A percentile compares a stretch with the other conserved stretches of the same genome.
Evolutionary conservation across 1,140 invertebrate species (phyloP).

Genomic region (Drosophila lacteicornis): DNA sequence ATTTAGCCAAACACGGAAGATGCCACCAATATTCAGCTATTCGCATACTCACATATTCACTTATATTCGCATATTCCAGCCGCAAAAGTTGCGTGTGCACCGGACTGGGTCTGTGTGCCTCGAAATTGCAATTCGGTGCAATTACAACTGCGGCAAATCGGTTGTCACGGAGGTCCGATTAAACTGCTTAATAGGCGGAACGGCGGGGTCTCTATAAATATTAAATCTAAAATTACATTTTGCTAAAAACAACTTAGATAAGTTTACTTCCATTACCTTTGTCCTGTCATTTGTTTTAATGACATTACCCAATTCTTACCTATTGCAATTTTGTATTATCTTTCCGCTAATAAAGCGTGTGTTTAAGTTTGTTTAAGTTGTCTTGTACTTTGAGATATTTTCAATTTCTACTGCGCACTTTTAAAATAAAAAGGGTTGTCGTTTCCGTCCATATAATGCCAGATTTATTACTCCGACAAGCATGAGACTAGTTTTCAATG

Average conservation of each 20-base stretch:
- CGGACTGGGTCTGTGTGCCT: conserved; percentile 47
- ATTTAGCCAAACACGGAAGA: conserved; percentile 45
- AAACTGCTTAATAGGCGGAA: conserved; percentile 60
- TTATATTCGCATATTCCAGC: conserved; percentile 6
- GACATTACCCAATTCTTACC: neutral
- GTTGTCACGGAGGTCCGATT: conserved; percentile 54
- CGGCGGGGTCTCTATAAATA: conserved; percentile 35
- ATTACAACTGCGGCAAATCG: conserved; percentile 36
- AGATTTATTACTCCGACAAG: conserved; percentile 56
- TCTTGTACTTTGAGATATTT: conserved; percentile 26
- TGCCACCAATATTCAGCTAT: conserved; percentile 27
- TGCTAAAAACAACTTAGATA: conserved; percentile 16
- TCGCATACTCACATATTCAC: conserved; percentile 13
- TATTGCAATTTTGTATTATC: neutral
- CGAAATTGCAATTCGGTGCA: conserved; percentile 38
- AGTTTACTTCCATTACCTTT: conserved; percentile 5
- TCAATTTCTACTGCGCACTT: conserved; percentile 30
- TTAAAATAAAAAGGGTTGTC: neutral
- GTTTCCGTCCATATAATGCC: conserved; percentile 5
- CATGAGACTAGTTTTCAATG: conserved; percentile 30
- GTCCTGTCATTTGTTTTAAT: conserved; percentile 28
- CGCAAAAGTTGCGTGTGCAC: conserved; percentile 38
- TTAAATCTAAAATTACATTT: conserved; percentile 28
- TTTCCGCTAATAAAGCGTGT: neutral
- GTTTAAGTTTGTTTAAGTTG: conserved; percentile 8